These are phyloP conservation scores for Chamaedrilus cognettii DNA, from an alignment of 2,888 invertebrate genomes.

Conservation along the genomic window DNA sequence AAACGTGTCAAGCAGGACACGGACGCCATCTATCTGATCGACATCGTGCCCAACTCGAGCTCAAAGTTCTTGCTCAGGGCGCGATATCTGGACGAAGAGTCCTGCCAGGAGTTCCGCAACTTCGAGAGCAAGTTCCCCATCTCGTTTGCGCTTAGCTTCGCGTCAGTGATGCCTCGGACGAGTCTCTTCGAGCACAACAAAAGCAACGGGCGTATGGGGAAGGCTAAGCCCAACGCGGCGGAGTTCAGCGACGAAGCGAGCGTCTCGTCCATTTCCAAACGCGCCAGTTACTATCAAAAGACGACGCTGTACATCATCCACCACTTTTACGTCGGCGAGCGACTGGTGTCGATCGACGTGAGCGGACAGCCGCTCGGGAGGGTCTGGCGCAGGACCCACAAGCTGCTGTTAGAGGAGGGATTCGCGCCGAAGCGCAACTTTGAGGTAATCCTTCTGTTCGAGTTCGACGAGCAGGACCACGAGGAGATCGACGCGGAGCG, in stretches of 20 bases:
- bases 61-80: slow-evolving; percentile 47
- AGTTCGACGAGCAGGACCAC: slow-evolving; percentile 35
- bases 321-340: slow-evolving; percentile 45
- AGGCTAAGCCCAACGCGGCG: not conserved
- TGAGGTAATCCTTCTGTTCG: slow-evolving; percentile 49
- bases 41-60: slow-evolving; percentile 54
- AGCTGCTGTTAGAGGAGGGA: slow-evolving; percentile 46
- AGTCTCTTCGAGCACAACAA: slow-evolving; percentile 29
- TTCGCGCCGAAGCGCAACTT: slow-evolving; percentile 41
- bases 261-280: slow-evolving; percentile 42
- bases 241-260: slow-evolving; percentile 52
- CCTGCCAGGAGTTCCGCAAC: slow-evolving; percentile 42
- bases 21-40: slow-evolving; percentile 44
- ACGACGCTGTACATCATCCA: slow-evolving; percentile 47
- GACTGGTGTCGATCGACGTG: slow-evolving; percentile 50
- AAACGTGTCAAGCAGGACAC: slow-evolving; percentile 31
- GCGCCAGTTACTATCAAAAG: slow-evolving; percentile 48
- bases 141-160: slow-evolving; percentile 52
- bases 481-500: slow-evolving; percentile 1
- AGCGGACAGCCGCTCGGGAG: slow-evolving; percentile 45
- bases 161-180: slow-evolving; percentile 44
- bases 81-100: slow-evolving; percentile 44
- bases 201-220: not conserved
- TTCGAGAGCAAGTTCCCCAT: slow-evolving; percentile 53
- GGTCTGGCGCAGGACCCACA: slow-evolving; percentile 48